Conservation (phyloP, 1,140 invertebrate genomes). For the Drosophila guanche region DNA sequence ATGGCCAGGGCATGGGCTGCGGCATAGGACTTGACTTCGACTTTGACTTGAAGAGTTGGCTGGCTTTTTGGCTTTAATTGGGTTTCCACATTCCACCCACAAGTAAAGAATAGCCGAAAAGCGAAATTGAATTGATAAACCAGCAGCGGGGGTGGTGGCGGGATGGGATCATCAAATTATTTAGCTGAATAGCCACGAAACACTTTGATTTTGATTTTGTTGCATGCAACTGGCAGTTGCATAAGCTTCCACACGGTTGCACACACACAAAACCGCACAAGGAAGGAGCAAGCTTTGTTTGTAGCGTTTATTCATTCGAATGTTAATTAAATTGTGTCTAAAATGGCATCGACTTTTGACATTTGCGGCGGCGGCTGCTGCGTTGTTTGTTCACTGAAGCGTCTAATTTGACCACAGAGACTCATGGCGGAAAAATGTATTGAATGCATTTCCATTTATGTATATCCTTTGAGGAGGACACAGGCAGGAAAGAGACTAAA, state of each 20-base stretch:
- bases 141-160: too few relatives aligned
- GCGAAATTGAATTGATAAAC: conserved; percentile 17
- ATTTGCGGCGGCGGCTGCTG: conserved; percentile 37
- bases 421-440: conserved; percentile 27
- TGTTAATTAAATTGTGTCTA: conserved; percentile 79
- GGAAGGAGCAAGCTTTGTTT: conserved; percentile 23
- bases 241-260: conserved; percentile 68
- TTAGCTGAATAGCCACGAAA: conserved; percentile 38
- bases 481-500: not conserved
- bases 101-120: conserved; percentile 1
- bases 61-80: conserved; percentile 47
- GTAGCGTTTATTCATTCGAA: conserved; percentile 48
- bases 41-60: conserved; percentile 36
- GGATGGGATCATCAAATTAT: conserved; percentile 46
- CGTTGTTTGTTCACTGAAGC: conserved; percentile 56
- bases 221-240: conserved; percentile 78
- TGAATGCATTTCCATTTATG: conserved; percentile 6
- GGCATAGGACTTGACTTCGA: conserved; percentile 47
- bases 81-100: conserved; percentile 25
- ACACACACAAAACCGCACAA: conserved; percentile 44
- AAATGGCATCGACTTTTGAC: conserved; percentile 58
- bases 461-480: conserved; percentile 18
- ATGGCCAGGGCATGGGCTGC: too few relatives aligned
- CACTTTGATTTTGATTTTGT: conserved; percentile 72
- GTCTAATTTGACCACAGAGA: conserved; percentile 60